phyloP scores from a whole-genome alignment of 2,797 vertebrate species.

The Channa striata region DNA sequence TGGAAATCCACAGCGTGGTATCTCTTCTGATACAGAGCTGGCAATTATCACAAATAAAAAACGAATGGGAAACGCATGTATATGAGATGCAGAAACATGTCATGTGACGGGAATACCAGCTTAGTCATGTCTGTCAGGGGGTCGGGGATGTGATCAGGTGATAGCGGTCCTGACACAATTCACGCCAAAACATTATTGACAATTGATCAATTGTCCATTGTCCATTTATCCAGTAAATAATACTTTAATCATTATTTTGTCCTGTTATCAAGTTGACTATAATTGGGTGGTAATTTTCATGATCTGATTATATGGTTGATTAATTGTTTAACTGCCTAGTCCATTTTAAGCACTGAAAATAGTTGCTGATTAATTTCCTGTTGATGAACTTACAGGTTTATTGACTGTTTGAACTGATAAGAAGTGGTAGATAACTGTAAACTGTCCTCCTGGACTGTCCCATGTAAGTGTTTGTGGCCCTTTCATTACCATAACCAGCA shows the following conservation, averaged over 20 bases:
- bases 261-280: background rate
- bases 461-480: slow-evolving; percentile 48
- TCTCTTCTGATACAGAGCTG: slow-evolving; percentile 41
- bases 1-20: slow-evolving; percentile 23
- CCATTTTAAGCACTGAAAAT: background rate
- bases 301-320: background rate
- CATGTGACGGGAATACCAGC: slow-evolving; percentile 64
- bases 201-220: background rate
- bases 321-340: background rate
- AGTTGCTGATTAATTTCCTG: background rate
- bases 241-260: background rate
- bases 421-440: slow-evolving; percentile 18
- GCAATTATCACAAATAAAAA: slow-evolving; percentile 39
- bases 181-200: background rate
- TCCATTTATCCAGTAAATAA: background rate
- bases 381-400: background rate
- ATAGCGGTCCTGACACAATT: slow-evolving; percentile 13
- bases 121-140: slow-evolving; percentile 54
- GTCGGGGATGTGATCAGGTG: slow-evolving; percentile 29
- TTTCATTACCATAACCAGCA: slow-evolving; percentile 58
- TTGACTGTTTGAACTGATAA: background rate
- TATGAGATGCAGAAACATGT: slow-evolving; percentile 41
- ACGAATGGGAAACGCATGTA: slow-evolving; percentile 25
- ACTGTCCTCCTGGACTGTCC: slow-evolving; percentile 26
- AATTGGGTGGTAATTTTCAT: background rate